A percentile compares a stretch with the other conserved stretches of the same genome.
phyloP scores from a whole-genome alignment of 2,113 vertebrate genomes.

The Passer domesticus region DNA sequence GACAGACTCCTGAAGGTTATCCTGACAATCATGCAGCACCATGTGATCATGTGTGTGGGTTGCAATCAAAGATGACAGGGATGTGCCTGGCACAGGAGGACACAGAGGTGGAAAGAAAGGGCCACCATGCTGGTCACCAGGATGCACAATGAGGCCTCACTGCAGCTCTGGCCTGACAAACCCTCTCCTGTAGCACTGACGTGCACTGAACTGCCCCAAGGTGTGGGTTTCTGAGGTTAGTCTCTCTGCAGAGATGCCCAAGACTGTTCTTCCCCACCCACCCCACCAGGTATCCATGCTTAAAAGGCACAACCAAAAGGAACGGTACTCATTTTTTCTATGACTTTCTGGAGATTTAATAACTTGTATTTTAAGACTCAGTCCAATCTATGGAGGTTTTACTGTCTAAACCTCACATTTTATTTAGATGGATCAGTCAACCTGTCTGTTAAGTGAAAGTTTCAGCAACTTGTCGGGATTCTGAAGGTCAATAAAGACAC shows the following conservation, averaged over 20 bases:
- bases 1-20: neutral
- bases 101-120: neutral
- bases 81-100: neutral
- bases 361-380: neutral
- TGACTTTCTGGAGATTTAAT: neutral
- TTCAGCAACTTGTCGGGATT: neutral
- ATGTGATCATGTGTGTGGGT: neutral
- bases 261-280: neutral
- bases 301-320: neutral
- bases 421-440: neutral
- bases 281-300: neutral
- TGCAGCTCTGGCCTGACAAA: neutral
- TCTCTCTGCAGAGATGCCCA: neutral
- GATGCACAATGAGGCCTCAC: accelerated
- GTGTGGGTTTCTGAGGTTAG: neutral
- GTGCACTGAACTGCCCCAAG: accelerated
- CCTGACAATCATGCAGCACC: neutral
- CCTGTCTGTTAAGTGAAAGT: neutral
- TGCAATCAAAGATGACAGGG: neutral
- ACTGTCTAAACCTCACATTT: neutral
- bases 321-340: neutral
- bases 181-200: neutral
- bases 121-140: neutral
- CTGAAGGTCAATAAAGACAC: neutral
- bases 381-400: neutral